Base-by-base conservation (phyloP, 2,888 invertebrate genomes). In the Polyommatus icarus region DNA sequence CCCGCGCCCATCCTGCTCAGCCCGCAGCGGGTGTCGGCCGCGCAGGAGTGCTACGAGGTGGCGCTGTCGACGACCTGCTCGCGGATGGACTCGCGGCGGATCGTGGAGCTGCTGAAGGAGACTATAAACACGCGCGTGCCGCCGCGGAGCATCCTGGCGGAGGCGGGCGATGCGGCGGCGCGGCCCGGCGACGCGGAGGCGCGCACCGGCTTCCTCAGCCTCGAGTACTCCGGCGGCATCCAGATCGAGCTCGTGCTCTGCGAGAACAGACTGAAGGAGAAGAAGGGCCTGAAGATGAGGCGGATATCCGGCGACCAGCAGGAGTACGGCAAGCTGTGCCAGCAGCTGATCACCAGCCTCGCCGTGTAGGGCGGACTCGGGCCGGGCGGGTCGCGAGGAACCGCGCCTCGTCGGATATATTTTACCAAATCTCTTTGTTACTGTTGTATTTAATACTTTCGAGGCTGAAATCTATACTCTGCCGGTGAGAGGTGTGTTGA, bases 281-380 rank as follows among this genome's bases (percentile, higher is more conserved):
- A 96, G 76, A 97, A 97, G 83, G 97, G 97, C 8, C 95, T 98
- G 83, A 98, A 98, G 84, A 96, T 98, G 96, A 93, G 98, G 78
- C 93, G 98, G 85, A 97, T 98, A 84, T 98, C 98, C 0, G 98
- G 98, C 6, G 98, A 98, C 89, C 97, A 97, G 89, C 94, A 96
- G 83, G 97, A 98, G 86, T 98, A 98, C 86, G 97, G 97, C 80
- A 97, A 97, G 88, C 94, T 98, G 67, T 98, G 98, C 89, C 97
- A 98, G 87, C 97, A 98, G 90, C 91, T 98, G 84, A 97, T 98
- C 79, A 97, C 97, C 76, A 97, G 97, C 87, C 96, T 98, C 94
- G 97, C 97, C 79, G 97, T 97, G 87, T 97, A 90, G 83, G 10
- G 1, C 36, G 32, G 78, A 24, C 24, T 24, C 61, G 59, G n/a